These are phyloP conservation scores for Brachynemurus nebulosus DNA, from an alignment of 2,888 invertebrate species.

Conservation along the genomic window DNA sequence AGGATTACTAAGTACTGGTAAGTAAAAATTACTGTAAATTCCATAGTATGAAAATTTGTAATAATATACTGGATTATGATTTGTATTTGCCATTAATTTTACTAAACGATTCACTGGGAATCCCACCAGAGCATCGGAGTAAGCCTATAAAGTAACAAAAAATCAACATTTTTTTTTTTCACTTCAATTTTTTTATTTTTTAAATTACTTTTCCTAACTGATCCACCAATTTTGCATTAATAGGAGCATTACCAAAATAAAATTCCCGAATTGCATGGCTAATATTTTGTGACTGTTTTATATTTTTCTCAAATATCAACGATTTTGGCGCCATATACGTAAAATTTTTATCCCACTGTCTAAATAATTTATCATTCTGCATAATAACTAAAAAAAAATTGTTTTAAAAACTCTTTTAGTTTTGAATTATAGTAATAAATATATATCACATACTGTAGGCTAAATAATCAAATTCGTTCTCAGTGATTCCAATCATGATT, in stretches of 20 bases:
- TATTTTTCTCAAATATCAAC: conserved; percentile 43
- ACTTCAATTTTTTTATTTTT: too few species aligned
- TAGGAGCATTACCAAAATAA: conserved; percentile 33
- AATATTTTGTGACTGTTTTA: conserved; percentile 35
- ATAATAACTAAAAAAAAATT: conserved; percentile 33
- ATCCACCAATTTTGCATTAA: conserved; percentile 28
- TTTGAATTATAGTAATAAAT: too few species aligned
- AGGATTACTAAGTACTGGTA: conserved; percentile 30
- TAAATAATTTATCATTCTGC: conserved; percentile 36
- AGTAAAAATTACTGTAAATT: conserved; percentile 39
- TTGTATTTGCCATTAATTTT: conserved; percentile 41
- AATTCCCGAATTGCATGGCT: conserved; percentile 36
- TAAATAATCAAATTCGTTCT: conserved; percentile 49
- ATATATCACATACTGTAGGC: conserved; percentile 41
- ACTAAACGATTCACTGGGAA: conserved; percentile 46
- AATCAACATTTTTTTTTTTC: too few species aligned
- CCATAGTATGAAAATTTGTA: conserved; percentile 49
- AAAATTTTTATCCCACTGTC: conserved; percentile 44
- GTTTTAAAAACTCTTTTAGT: too few species aligned
- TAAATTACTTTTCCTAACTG: background rate
- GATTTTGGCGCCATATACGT: conserved; percentile 47
- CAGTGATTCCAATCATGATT: conserved; percentile 47
- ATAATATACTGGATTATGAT: conserved; percentile 41
- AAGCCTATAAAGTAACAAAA: conserved; percentile 31
- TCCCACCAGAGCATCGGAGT: conserved; percentile 43